Conservation (phyloP, 2,888 invertebrate genomes). For the Pocota personata region DNA sequence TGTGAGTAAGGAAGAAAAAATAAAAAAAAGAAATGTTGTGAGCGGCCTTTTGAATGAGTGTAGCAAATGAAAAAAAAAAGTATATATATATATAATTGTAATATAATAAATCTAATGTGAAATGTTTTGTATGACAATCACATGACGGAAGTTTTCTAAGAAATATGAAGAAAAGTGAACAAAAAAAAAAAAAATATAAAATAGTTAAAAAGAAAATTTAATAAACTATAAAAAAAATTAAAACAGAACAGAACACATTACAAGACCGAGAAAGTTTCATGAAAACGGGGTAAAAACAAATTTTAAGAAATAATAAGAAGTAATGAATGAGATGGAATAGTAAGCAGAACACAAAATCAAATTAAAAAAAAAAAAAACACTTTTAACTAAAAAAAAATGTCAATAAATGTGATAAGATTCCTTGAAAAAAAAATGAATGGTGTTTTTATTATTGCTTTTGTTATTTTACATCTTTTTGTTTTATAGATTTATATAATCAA, state of each 20-base stretch:
- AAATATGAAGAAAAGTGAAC: constrained; percentile 58
- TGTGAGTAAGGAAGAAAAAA: constrained; percentile 43
- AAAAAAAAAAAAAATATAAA: constrained; percentile 63
- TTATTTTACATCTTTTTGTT: neutral
- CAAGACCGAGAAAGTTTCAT: constrained; percentile 70
- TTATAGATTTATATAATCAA: too few relatives aligned
- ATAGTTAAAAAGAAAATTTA: constrained; percentile 40
- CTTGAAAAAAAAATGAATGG: constrained; percentile 76
- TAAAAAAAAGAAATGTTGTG: constrained; percentile 48
- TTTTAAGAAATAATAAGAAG: constrained; percentile 65
- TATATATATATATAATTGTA: constrained; percentile 77
- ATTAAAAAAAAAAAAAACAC: constrained; percentile 61
- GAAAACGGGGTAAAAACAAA: constrained; percentile 71
- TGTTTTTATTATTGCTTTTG: constrained; percentile 12
- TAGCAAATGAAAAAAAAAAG: constrained; percentile 65
- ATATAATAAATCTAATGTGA: constrained; percentile 82
- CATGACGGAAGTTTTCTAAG: constrained; percentile 79
- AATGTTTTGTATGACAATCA: constrained; percentile 84
- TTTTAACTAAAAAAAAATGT: constrained; percentile 78
- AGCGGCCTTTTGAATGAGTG: constrained; percentile 71
- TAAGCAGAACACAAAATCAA: constrained; percentile 67
- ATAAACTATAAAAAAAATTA: constrained; percentile 22
- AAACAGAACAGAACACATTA: constrained; percentile 50
- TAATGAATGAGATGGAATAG: constrained; percentile 67
- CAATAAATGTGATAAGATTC: constrained; percentile 83